phyloP scores from a whole-genome alignment of 2,888 invertebrate genomes.

The Acronicta aceris region DNA sequence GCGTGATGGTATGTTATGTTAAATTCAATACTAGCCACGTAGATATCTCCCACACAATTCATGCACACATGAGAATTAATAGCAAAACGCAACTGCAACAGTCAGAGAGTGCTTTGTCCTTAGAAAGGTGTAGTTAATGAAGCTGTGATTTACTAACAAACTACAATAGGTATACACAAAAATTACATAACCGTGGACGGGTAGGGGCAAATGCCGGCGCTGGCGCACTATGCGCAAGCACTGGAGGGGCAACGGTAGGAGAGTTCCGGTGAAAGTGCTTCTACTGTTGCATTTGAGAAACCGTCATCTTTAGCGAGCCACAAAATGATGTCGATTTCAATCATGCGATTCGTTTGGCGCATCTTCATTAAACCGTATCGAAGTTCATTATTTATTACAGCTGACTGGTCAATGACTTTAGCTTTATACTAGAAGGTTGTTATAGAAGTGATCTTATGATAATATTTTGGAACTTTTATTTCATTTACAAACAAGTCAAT shows the following conservation, averaged over 20 bases:
- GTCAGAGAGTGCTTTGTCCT: constrained; percentile 58
- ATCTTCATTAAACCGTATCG: constrained; percentile 53
- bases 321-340: constrained; percentile 70
- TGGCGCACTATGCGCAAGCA: constrained; percentile 11
- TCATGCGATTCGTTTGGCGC: constrained; percentile 60
- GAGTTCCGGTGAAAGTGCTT: constrained; percentile 77
- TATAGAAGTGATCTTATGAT: not conserved
- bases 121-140: constrained; percentile 63
- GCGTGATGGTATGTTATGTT: no score
- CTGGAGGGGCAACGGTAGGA: constrained; percentile 31
- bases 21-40: no score
- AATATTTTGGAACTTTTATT: not conserved
- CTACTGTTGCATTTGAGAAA: constrained; percentile 74
- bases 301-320: constrained; percentile 69
- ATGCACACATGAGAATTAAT: constrained; percentile 37
- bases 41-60: constrained; percentile 36
- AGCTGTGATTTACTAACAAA: constrained; percentile 62
- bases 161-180: constrained; percentile 54
- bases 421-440: not conserved
- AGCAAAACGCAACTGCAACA: constrained; percentile 41
- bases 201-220: constrained; percentile 54
- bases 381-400: constrained; percentile 43
- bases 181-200: constrained; percentile 63
- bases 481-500: not conserved
- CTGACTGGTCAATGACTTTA: constrained; percentile 28